Evolutionary conservation across 2,113 vertebrate genomes (phyloP).

Genomic region (Vombatus ursinus): DNA sequence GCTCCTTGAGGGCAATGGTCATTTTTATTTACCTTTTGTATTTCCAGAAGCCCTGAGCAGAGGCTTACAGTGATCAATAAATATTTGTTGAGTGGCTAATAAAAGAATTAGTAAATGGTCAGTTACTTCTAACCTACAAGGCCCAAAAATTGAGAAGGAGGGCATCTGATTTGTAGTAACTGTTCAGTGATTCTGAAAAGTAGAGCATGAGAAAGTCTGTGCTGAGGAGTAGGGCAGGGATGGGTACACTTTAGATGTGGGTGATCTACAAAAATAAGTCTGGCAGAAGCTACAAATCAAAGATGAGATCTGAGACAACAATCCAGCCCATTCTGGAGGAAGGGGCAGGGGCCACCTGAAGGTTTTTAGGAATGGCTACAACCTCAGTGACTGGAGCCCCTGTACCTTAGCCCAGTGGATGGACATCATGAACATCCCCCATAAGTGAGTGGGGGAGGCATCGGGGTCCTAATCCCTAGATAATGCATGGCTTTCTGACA

Average conservation of each 20-base stretch:
- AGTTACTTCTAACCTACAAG: not conserved
- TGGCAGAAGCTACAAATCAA: not conserved
- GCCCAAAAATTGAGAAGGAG: not conserved
- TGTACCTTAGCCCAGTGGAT: not conserved
- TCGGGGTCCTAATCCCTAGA: not conserved
- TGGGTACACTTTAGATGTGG: not conserved
- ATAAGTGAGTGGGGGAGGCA: not conserved
- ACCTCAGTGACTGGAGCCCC: not conserved
- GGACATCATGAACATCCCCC: not conserved
- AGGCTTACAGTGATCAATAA: not conserved
- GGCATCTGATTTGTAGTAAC: not conserved
- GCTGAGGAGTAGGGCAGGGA: not conserved
- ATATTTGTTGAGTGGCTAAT: not conserved
- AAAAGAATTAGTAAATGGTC: not conserved
- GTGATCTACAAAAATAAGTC: not conserved
- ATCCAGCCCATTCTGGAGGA: not conserved
- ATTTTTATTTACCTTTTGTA: not conserved
- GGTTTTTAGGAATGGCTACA: not conserved
- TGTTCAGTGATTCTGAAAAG: not conserved
- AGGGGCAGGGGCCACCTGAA: not conserved
- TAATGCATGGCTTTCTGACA: not conserved
- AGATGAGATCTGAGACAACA: not conserved
- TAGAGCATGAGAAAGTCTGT: not conserved
- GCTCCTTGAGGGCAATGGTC: not conserved
- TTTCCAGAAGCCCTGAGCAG: not conserved